phyloP scores from a whole-genome alignment of 2,888 invertebrate genomes.

The Folsomia candida region DNA sequence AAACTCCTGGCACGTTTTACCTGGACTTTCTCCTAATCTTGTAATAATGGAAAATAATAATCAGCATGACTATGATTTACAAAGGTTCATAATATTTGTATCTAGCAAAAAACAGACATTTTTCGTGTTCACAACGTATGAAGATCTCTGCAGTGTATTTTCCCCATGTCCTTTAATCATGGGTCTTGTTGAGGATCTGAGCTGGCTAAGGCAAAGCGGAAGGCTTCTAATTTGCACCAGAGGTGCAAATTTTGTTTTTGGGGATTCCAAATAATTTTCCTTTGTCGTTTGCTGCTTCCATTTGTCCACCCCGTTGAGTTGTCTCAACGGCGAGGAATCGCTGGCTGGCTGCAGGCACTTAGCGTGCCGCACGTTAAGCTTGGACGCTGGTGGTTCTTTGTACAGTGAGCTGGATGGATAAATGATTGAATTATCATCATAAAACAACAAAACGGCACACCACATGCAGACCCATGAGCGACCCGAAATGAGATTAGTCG shows the following conservation, averaged over 20 bases:
- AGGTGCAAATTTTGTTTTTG: slow-evolving; percentile 15
- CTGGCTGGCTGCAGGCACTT: slow-evolving; percentile 42
- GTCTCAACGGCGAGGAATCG: too few species aligned
- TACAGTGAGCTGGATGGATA: not conserved
- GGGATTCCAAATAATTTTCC: not conserved
- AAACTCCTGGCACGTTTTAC: slow-evolving; percentile 43
- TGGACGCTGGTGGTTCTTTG: slow-evolving; percentile 10
- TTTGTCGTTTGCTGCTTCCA: not conserved
- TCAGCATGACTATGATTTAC: not conserved
- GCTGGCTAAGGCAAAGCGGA: slow-evolving; percentile 40
- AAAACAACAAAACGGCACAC: too few species aligned
- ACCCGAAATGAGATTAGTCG: not conserved
- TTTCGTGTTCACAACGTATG: slow-evolving; percentile 43
- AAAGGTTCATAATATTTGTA: not conserved
- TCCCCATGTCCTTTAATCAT: slow-evolving; percentile 13
- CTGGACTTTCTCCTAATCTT: not conserved
- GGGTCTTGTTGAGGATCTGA: slow-evolving; percentile 23
- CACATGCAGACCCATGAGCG: too few species aligned
- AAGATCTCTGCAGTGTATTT: slow-evolving; percentile 24
- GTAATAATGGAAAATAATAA: not conserved
- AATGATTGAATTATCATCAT: too few species aligned
- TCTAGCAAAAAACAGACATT: slow-evolving; percentile 30
- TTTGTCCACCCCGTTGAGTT: too few species aligned
- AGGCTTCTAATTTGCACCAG: slow-evolving; percentile 45
- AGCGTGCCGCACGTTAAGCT: slow-evolving; percentile 34